Evolutionary conservation across 2,797 vertebrate genomes (phyloP).

Genomic region (Acipenser ruthenus): DNA sequence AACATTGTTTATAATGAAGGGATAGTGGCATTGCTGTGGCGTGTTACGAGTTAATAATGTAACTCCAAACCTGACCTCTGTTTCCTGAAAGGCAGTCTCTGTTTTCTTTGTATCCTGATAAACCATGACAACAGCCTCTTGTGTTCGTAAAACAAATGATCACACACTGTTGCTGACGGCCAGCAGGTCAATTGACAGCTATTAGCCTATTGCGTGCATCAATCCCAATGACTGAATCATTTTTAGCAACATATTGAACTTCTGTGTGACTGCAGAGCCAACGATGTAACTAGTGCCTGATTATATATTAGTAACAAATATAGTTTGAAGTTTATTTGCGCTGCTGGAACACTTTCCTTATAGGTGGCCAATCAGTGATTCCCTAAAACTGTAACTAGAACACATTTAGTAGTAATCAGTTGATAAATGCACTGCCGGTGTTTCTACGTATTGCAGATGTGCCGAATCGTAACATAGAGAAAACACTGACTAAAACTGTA

Average conservation of each 20-base stretch:
- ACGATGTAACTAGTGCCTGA: slow-evolving; percentile 34
- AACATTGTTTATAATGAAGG: too few species aligned
- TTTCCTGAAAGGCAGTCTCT: too few species aligned
- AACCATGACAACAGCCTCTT: too few species aligned
- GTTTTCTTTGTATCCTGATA: too few species aligned
- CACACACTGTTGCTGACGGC: slow-evolving; percentile 27
- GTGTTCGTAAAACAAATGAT: too few species aligned
- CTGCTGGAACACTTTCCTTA: slow-evolving; percentile 42
- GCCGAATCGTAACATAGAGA: slow-evolving; percentile 7
- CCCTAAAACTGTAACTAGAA: slow-evolving; percentile 52
- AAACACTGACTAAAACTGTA: too few species aligned
- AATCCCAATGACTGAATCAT: slow-evolving; percentile 53
- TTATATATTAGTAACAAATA: slow-evolving; percentile 45
- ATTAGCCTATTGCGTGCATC: slow-evolving; percentile 60
- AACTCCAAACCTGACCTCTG: too few species aligned
- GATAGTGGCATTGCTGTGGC: too few species aligned
- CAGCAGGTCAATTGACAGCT: slow-evolving; percentile 41
- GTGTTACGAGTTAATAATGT: too few species aligned
- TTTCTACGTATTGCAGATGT: slow-evolving; percentile 38
- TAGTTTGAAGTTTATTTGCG: slow-evolving; percentile 50
- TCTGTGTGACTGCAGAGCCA: slow-evolving; percentile 44
- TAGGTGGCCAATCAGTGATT: slow-evolving; percentile 51
- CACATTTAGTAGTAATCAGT: slow-evolving; percentile 59
- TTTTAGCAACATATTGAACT: slow-evolving; percentile 51
- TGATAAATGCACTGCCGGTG: slow-evolving; percentile 44